phyloP scores from a whole-genome alignment of 2,888 invertebrate species.

The Caenorhabditis afra region DNA sequence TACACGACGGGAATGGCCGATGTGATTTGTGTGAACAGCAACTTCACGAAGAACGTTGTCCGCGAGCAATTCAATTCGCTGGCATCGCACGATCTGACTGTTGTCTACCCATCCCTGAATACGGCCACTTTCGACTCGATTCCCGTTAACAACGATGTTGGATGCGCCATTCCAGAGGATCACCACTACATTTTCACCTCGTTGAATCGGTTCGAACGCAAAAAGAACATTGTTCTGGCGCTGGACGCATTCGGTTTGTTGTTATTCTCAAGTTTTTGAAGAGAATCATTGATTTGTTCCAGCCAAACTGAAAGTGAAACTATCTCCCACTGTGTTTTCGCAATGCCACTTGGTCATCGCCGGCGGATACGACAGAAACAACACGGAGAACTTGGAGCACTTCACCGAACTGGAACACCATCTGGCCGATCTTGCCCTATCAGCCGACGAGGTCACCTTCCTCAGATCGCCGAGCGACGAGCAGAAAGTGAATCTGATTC shows the following conservation, averaged over 20 bases:
- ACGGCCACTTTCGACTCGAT: conserved; percentile 83
- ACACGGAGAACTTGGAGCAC: conserved; percentile 90
- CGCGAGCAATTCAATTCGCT: conserved; percentile 68
- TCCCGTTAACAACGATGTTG: conserved; percentile 21
- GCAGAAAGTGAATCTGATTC: conserved; percentile 89
- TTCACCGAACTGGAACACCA: conserved; percentile 87
- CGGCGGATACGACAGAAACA: conserved; percentile 94
- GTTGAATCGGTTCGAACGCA: conserved; percentile 96
- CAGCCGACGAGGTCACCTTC: conserved; percentile 37
- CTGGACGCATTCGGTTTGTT: conserved; percentile 87
- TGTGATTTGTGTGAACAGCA: conserved; percentile 93
- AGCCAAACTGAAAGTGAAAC: conserved; percentile 64
- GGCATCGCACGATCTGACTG: conserved; percentile 11
- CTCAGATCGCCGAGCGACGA: conserved; percentile 84
- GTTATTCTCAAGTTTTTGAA: background rate
- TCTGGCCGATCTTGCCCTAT: conserved; percentile 83
- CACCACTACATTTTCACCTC: conserved; percentile 87
- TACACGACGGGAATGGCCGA: conserved; percentile 90
- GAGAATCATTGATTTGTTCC: conserved; percentile 39
- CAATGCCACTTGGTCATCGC: conserved; percentile 90
- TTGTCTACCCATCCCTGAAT: conserved; percentile 95
- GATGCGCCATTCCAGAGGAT: conserved; percentile 71
- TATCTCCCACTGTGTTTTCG: conserved; percentile 53
- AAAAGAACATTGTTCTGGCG: conserved; percentile 93
- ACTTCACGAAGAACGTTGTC: conserved; percentile 86